A percentile compares a stretch with the other conserved stretches of the same genome.
These are phyloP conservation scores for Celastrina argiolus DNA, from an alignment of 2,888 invertebrate genomes.

Conservation along the genomic window DNA sequence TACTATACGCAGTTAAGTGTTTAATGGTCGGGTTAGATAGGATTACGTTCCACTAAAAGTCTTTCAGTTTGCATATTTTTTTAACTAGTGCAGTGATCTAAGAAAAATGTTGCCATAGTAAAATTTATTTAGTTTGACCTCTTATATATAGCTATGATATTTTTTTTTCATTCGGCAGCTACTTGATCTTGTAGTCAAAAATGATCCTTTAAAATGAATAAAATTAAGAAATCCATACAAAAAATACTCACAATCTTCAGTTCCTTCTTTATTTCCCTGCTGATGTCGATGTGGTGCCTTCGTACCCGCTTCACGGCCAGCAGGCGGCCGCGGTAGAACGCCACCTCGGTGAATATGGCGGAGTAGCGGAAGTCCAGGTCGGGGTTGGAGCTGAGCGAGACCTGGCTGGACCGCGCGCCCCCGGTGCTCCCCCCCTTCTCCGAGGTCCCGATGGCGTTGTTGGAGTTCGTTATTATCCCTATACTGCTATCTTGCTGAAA, in stretches of 20 bases:
- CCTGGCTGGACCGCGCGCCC: constrained; percentile 88
- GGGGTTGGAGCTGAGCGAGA: constrained; percentile 94
- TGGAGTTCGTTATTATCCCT: constrained; percentile 89
- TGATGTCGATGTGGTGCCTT: constrained; percentile 92
- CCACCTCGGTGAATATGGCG: constrained; percentile 93
- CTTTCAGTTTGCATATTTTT: no score
- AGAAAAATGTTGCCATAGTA: no score
- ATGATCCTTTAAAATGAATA: no score
- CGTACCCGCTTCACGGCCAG: constrained; percentile 91
- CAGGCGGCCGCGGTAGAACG: constrained; percentile 90
- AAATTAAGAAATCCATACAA: no score
- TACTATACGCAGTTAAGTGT: no score
- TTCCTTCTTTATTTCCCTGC: constrained; percentile 93
- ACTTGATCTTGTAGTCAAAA: no score
- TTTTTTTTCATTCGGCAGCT: no score
- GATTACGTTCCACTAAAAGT: no score
- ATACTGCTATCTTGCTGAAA: constrained; percentile 77
- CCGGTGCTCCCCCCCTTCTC: constrained; percentile 57
- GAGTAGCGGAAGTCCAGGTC: constrained; percentile 94
- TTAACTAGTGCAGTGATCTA: no score
- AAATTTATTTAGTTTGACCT: no score
- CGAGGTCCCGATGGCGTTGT: constrained; percentile 81
- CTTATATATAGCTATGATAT: no score
- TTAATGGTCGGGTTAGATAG: no score
- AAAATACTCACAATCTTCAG: constrained; percentile 85